Evolutionary conservation across 2,113 vertebrate genomes (phyloP).

Genomic region (Desmodus rotundus): DNA sequence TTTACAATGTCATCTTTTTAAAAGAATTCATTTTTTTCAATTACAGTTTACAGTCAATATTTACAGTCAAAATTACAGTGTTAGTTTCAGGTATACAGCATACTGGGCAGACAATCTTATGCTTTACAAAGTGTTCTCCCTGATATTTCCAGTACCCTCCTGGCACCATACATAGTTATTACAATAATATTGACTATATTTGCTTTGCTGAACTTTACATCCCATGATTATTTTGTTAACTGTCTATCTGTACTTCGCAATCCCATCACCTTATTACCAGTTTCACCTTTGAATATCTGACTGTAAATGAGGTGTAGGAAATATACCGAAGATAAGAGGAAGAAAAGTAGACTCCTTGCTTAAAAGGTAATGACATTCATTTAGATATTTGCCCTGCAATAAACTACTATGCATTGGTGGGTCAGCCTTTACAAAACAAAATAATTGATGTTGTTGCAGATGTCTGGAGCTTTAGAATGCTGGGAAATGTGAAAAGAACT

Average conservation of each 20-base stretch:
- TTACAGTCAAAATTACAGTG: not conserved
- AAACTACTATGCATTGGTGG: not conserved
- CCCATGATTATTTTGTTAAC: not conserved
- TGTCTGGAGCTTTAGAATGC: not conserved
- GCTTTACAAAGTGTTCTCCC: not conserved
- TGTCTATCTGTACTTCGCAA: not conserved
- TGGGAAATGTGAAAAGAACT: not conserved
- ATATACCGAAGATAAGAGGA: fast-evolving
- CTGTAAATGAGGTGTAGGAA: fast-evolving
- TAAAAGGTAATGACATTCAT: not conserved
- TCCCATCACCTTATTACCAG: not conserved
- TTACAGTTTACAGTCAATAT: not conserved
- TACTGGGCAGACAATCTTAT: not conserved
- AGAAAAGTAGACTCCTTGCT: not conserved
- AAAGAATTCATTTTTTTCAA: not conserved
- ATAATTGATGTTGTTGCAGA: not conserved
- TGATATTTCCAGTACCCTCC: not conserved
- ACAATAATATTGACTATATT: not conserved
- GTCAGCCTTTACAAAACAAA: not conserved
- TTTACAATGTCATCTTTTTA: fast-evolving
- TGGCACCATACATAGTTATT: not conserved
- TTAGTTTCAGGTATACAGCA: not conserved
- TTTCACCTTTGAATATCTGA: not conserved
- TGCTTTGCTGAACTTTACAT: not conserved
- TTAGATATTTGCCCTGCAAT: not conserved